phyloP scores from a whole-genome alignment of 2,888 invertebrate genomes.

The Trissolcus brochymenae region DNA sequence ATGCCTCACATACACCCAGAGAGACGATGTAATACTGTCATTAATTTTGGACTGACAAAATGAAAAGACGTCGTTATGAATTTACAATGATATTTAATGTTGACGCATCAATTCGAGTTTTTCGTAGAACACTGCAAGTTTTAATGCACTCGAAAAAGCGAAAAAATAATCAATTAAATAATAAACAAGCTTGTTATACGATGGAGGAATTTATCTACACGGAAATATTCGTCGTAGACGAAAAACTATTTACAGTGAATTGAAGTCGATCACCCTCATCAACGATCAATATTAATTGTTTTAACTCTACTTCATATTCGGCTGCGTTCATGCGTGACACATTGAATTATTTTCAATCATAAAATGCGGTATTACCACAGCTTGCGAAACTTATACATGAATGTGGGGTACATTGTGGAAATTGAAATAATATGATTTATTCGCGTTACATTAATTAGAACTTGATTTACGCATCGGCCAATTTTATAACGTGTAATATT shows the following conservation, averaged over 20 bases:
- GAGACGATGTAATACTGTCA: slow-evolving; percentile 39
- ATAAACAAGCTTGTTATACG: no score
- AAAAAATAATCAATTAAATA: neutral
- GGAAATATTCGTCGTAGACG: neutral
- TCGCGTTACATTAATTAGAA: slow-evolving; percentile 50
- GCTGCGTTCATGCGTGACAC: slow-evolving; percentile 53
- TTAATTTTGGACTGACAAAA: slow-evolving; percentile 48
- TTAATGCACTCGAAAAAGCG: neutral
- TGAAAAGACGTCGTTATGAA: slow-evolving; percentile 49
- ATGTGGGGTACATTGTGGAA: slow-evolving; percentile 26
- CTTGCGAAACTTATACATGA: slow-evolving; percentile 54
- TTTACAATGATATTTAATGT: slow-evolving; percentile 40
- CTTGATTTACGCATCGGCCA: slow-evolving; percentile 37
- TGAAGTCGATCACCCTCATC: slow-evolving; percentile 28
- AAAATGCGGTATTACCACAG: slow-evolving; percentile 56
- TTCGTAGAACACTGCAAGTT: neutral
- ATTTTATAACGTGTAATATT: slow-evolving; percentile 32
- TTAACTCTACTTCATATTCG: slow-evolving; percentile 53
- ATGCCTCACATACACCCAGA: slow-evolving; percentile 22
- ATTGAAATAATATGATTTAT: slow-evolving; percentile 56
- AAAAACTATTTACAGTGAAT: neutral
- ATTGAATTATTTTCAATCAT: slow-evolving; percentile 57
- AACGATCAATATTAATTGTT: slow-evolving; percentile 50
- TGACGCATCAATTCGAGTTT: slow-evolving; percentile 4
- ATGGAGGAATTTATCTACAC: no score